Evolutionary conservation across 2,888 invertebrate genomes (phyloP), one percentile per base, ranked within the genome.

Genomic region (Ophioninae sp.): DNA sequence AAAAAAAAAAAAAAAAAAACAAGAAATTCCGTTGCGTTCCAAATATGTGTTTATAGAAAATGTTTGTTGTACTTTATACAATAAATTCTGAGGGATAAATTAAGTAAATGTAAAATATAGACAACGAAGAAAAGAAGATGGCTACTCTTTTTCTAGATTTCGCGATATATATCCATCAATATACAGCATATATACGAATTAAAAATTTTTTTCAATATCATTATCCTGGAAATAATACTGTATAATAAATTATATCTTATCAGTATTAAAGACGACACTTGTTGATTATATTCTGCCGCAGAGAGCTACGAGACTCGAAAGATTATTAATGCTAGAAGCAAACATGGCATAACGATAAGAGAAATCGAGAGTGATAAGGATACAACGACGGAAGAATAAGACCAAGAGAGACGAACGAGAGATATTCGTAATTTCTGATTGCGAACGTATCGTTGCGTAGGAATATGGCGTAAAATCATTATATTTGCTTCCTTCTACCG

Each of bases 191-290:
- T 51, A 51, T 51, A 2, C 13, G 6, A 13, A 51, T 51, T 3
- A 30, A 30, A 2, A 30, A 30, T 30, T 13, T 51, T 51, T 17
- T 51, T 17, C 39, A 20, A 23, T 65, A 64, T 51, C 56, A 64
- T 73, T 63, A 80, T 81, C 81, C 81, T 76, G 79, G 41, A 85
- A 86, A 85, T 80, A 82, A 85, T 79, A 63, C 72, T 64, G 37
- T 82, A 81, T 81, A 82, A 72, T 84, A 65, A 83, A 77, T 79
- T 23, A 41, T 90, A 90, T 90, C 90, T 90, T 88, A 89, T 89
- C 89, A 79, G 59, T 56, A 44, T 59, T 68, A 17, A 67, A 76
- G 78, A 73, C 80, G 79, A 83, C 75, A 69, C 68, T 73, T 63
- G 72, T 30, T 64, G 65, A 56, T 75, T 65, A 61, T 79, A 39